These are phyloP conservation scores for Xylota sylvarum DNA, from an alignment of 2,888 invertebrate species.

Conservation along the genomic window DNA sequence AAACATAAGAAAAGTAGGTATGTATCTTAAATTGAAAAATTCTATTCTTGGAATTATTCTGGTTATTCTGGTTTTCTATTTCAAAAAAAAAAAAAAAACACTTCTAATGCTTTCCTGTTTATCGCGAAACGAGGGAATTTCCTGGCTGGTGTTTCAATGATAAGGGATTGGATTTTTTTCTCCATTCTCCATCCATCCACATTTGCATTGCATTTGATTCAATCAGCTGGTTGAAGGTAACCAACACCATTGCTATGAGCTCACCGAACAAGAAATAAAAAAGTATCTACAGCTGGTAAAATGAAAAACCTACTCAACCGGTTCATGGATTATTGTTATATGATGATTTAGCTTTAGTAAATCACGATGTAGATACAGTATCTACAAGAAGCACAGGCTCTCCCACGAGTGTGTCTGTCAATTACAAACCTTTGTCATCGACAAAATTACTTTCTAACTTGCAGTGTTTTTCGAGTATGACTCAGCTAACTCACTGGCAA, in stretches of 20 bases:
- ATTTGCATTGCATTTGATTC: background rate
- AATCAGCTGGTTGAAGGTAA: slow-evolving; percentile 1
- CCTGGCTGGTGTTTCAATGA: background rate
- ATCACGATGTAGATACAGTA: slow-evolving; percentile 41
- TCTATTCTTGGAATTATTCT: slow-evolving; percentile 4
- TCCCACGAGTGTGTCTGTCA: slow-evolving; percentile 26
- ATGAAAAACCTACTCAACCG: slow-evolving; percentile 33
- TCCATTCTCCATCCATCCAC: background rate
- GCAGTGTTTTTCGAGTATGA: slow-evolving; percentile 47
- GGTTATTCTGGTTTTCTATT: slow-evolving; percentile 8
- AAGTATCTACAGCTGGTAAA: slow-evolving; percentile 18
- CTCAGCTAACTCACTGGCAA: slow-evolving; percentile 25
- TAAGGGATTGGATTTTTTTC: too few species aligned
- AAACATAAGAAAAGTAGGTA: background rate
- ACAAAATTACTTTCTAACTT: slow-evolving; percentile 56
- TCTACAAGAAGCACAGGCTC: slow-evolving; percentile 3
- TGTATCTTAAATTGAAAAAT: slow-evolving; percentile 7
- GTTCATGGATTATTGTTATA: slow-evolving; percentile 34
- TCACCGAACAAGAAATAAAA: slow-evolving; percentile 19
- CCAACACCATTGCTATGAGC: background rate
- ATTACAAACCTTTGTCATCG: slow-evolving; percentile 35
- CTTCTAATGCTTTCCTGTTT: background rate
- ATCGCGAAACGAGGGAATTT: slow-evolving; percentile 4
- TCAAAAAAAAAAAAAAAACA: background rate
- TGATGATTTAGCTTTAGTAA: slow-evolving; percentile 43